Percentiles rank a stretch among this genome's conserved stretches.
Conservation (phyloP, 2,888 invertebrate genomes). For the Drosophila falleni region DNA sequence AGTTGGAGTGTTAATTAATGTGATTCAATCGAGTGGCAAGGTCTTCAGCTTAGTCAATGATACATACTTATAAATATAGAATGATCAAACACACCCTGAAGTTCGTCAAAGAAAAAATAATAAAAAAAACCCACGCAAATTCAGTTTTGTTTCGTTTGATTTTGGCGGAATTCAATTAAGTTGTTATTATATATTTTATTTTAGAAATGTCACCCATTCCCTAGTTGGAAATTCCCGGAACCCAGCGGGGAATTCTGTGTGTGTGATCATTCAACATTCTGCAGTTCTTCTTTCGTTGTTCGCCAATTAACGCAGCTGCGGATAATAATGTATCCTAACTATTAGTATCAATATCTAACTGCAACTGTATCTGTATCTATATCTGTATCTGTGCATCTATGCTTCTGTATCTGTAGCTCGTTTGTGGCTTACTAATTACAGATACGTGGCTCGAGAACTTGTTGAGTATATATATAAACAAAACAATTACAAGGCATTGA, state of each 20-base stretch:
- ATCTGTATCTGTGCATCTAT: constrained; percentile 11
- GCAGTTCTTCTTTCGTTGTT: constrained; percentile 51
- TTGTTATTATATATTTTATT: constrained; percentile 9
- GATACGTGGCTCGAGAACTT: constrained; percentile 27
- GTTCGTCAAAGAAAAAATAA: constrained; percentile 3
- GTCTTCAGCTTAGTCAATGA: constrained; percentile 24
- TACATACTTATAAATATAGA: constrained; percentile 34
- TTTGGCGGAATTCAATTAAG: constrained; percentile 39
- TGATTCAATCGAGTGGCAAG: constrained; percentile 39
- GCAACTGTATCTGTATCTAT: constrained; percentile 3
- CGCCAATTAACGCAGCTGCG: constrained; percentile 64
- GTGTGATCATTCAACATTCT: constrained; percentile 31
- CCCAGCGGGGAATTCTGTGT: neutral
- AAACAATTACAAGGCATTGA: constrained; percentile 73
- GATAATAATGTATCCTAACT: constrained; percentile 56
- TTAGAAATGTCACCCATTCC: constrained; percentile 36
- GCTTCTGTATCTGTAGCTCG: constrained; percentile 12
- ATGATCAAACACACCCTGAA: constrained; percentile 25
- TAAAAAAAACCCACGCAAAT: constrained; percentile 36
- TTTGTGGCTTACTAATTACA: constrained; percentile 24
- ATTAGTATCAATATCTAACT: constrained; percentile 44
- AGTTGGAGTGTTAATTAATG: constrained; percentile 64
- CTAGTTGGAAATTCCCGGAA: constrained; percentile 25
- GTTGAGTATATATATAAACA: constrained; percentile 42
- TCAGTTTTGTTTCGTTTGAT: neutral